Percentiles rank a stretch among this genome's conserved stretches.
Evolutionary conservation across 2,113 vertebrate species (phyloP).

Genomic region (Xyrauchen texanus): DNA sequence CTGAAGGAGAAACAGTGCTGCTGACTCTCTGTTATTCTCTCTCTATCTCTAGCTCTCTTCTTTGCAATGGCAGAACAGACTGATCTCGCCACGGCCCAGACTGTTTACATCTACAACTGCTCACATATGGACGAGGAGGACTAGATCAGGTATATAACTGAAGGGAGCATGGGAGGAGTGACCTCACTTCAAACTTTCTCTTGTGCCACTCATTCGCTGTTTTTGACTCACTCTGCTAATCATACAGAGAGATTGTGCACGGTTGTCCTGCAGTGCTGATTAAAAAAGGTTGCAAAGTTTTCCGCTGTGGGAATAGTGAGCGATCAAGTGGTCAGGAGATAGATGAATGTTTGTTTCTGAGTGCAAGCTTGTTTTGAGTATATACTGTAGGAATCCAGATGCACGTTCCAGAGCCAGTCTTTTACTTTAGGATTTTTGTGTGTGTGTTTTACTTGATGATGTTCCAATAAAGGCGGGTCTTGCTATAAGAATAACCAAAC

Average conservation of each 20-base stretch:
- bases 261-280: slow-evolving; percentile 14
- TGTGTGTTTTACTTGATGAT: slow-evolving; percentile 20
- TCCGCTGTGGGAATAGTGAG: slow-evolving; percentile 5
- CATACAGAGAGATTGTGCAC: not conserved
- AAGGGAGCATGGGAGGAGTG: too few relatives aligned
- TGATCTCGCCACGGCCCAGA: slow-evolving; percentile 1
- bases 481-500: not conserved
- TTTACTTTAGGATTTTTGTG: not conserved
- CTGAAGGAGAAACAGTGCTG: slow-evolving; percentile 20
- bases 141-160: slow-evolving; percentile 37
- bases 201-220: not conserved
- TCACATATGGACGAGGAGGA: slow-evolving; percentile 29
- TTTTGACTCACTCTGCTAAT: slow-evolving; percentile 13
- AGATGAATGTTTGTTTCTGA: not conserved
- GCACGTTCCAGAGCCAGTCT: not conserved
- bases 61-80: slow-evolving; percentile 14
- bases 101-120: slow-evolving; percentile 16
- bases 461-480: slow-evolving; percentile 8
- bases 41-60: slow-evolving; percentile 17
- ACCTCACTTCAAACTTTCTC: not conserved
- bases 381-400: slow-evolving; percentile 22
- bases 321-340: not conserved
- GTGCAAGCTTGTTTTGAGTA: not conserved
- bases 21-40: not conserved
- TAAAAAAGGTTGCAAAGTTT: not conserved